Evolutionary conservation across 2,113 vertebrate species (phyloP).

Genomic region (Fulica atra): DNA sequence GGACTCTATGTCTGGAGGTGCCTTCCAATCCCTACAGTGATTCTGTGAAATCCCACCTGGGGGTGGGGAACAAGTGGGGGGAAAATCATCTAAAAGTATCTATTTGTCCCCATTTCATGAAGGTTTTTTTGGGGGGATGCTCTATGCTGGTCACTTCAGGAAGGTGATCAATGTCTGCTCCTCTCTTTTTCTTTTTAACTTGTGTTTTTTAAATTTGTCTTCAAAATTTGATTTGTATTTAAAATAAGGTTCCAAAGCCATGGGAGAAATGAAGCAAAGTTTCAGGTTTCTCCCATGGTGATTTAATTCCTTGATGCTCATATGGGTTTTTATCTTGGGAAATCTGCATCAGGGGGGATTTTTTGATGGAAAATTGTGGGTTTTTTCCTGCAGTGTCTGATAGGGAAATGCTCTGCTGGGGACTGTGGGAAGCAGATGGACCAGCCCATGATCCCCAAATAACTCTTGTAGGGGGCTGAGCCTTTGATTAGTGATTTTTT

Average conservation of each 20-base stretch:
- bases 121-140: background rate
- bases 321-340: background rate
- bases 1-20: no score
- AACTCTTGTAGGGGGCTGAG: background rate
- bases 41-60: background rate
- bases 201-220: no score
- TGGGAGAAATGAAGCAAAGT: background rate
- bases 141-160: accelerated
- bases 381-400: background rate
- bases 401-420: accelerated
- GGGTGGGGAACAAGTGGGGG: background rate
- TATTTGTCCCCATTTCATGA: background rate
- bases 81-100: background rate
- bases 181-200: background rate
- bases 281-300: background rate
- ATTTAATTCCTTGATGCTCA: background rate
- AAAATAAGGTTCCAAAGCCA: background rate
- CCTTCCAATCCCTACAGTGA: no score
- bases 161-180: background rate
- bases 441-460: background rate
- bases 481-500: background rate
- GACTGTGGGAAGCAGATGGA: background rate
- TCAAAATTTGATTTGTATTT: no score
- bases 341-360: background rate
- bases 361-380: background rate